phyloP scores from a whole-genome alignment of 2,888 invertebrate genomes.

The Cephus pulcher region DNA sequence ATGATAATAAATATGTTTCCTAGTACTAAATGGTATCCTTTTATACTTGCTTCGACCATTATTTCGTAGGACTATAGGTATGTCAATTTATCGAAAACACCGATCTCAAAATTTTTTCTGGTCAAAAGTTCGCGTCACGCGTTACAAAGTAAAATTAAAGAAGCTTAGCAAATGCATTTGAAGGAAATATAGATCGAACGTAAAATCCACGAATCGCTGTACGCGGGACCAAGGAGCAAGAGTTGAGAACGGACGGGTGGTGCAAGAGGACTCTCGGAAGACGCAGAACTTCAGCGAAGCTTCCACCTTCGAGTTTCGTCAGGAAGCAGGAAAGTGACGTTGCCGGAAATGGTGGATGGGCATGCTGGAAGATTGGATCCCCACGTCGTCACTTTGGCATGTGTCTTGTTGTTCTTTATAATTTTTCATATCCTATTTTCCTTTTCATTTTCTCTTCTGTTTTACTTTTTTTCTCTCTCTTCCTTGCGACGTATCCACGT shows the following conservation, averaged over 20 bases:
- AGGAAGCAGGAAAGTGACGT: too few relatives aligned
- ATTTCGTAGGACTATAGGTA: neutral
- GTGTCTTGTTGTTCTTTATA: neutral
- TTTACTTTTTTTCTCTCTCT: neutral
- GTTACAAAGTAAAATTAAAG: too few relatives aligned
- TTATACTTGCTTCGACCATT: slow-evolving; percentile 39
- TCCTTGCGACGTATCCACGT: neutral
- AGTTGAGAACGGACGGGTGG: neutral
- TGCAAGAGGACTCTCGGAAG: neutral
- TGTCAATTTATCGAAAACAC: neutral
- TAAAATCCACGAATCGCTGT: too few relatives aligned
- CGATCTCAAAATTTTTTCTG: too few relatives aligned
- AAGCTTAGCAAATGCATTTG: too few relatives aligned
- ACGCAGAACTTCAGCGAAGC: neutral
- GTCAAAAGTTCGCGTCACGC: too few relatives aligned
- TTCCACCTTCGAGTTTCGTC: too few relatives aligned
- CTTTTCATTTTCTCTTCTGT: neutral
- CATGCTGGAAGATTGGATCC: neutral
- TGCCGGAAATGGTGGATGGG: too few relatives aligned
- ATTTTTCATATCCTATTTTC: neutral
- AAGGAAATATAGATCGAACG: too few relatives aligned
- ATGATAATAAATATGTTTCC: slow-evolving; percentile 59
- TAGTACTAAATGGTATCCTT: slow-evolving; percentile 49
- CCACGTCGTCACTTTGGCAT: neutral
- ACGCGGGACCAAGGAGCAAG: too few relatives aligned